Base-by-base conservation (phyloP, 2,797 vertebrate species). In the Phrynocephalus forsythii region DNA sequence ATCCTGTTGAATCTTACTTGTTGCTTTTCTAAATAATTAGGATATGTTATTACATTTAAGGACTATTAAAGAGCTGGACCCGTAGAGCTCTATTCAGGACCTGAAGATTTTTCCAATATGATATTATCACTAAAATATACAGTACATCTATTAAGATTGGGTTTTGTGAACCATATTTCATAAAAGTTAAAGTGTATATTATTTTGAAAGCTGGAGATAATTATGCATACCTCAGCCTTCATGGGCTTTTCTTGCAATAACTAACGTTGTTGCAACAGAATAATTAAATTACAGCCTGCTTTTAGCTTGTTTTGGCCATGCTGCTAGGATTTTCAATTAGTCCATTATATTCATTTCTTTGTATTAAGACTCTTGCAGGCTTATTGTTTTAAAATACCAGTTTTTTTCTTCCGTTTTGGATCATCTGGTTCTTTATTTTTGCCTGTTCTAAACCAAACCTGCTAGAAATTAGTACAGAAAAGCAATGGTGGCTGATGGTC, bases 231-330 rank as follows among this genome's bases (percentile, higher is more conserved):
- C 52, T 90, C 91, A 89, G 91, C 91, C 86, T 92, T 89, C 89
- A 92, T 63, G 93, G 93, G 86, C n/a, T 93, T 89, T 48, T 87
- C 87, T 93, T 87, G 91, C 90, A 92, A 93, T 89, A 92, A 90
- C 69, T 90, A 89, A 94, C 87, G 92, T 92, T n/a, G 82, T 86
- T 84, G 89, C 82, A 93, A 90, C 85, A 90, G 73, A 82, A 52
- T 92, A 93, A 93, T 94, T 93, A 93, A 94, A 92, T 93, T 91
- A 90, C 87, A 6, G 87, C 87, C 90, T 87, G 79, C 86, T 67
- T 91, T 90, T 85, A 67, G 22, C 38, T 89, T 90, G 76, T 71
- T 89, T 92, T 93, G 90, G 83, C 92, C 87, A 69, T 33, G 87
- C 50, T 26, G 44, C 78, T 67, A 78, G 0, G 9, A 84, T 38